Base-by-base conservation (phyloP, 2,113 vertebrate species). In the Calonectris borealis region DNA sequence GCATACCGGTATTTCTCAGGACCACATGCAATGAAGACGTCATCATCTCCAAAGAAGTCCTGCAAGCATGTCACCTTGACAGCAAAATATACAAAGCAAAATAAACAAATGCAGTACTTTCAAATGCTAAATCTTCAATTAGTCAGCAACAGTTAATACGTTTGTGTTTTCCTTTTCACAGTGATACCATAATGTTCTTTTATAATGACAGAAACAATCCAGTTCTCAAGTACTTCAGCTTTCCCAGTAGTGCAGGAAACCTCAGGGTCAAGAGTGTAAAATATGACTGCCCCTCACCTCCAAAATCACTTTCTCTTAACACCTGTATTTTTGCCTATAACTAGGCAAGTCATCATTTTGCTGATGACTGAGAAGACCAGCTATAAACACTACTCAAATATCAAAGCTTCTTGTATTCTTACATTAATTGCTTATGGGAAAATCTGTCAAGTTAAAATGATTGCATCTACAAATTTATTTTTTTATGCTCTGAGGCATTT, bases 11-110 rank as follows among this genome's bases (percentile, higher is more conserved):
- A 98, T 96, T 99, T 99, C 94, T 99, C 99, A 29, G 99, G 99
- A 36, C 99, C 99, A 20, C 99, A 99, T 0, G 99, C 99, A 83
- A 99, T 99, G 94, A 99, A 99, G 85, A 99, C 99, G 12, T 99
- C 99, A 40, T 99, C 99, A 16, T 99, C 99, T n/a, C 99, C 99
- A 80, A 99, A 99, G 97, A 99, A 99, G 88, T 99, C 99, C 97
- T 99, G 99, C 96, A 99, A 98, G 95, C 99, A 99, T 22, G 98
- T 99, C 57, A 99, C 98, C 99, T 99, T 94, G 16, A 73, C 62
- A 93, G 80, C 60, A 96, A 55, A 44, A 71, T 7, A 92, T 42
- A 61, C 26, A 82, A 68, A 91, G 11, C 55, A 96, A 95, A 91
- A 90, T 15, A 85, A 94, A 87, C 25, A 95, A 94, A 86, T 5